Evolutionary conservation across 2,888 invertebrate genomes (phyloP).

Genomic region (Meiosimyza platycephala): DNA sequence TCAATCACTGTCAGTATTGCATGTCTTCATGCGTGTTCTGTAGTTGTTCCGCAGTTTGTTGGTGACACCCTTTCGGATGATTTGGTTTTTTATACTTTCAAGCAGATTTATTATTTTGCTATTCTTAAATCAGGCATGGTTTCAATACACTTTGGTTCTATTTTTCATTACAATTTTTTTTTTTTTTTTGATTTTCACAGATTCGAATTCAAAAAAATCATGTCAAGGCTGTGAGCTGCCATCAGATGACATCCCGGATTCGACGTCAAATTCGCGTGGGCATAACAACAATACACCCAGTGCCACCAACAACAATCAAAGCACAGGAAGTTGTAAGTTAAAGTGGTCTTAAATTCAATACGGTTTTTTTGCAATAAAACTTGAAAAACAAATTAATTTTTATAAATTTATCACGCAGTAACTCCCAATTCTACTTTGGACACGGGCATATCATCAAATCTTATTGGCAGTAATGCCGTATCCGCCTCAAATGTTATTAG

Average conservation of each 20-base stretch:
- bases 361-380: neutral
- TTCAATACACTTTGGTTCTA: neutral
- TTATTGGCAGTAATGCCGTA: constrained; percentile 80
- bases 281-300: constrained; percentile 86
- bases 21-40: constrained; percentile 40
- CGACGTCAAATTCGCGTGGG: constrained; percentile 74
- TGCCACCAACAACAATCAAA: constrained; percentile 80
- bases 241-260: constrained; percentile 78
- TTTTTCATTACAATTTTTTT: constrained; percentile 33
- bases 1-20: constrained; percentile 59
- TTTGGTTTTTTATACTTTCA: constrained; percentile 25
- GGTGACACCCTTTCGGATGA: constrained; percentile 31
- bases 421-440: constrained; percentile 67
- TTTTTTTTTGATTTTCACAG: constrained; percentile 51
- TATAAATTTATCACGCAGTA: constrained; percentile 49
- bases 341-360: neutral
- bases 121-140: neutral
- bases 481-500: constrained; percentile 68
- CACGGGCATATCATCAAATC: constrained; percentile 70
- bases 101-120: neutral
- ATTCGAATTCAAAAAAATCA: constrained; percentile 74
- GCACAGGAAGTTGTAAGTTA: constrained; percentile 65
- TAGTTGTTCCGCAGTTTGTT: constrained; percentile 28
- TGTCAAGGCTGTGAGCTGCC: constrained; percentile 84
- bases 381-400: neutral